These are phyloP conservation scores for Perca fluviatilis DNA, from an alignment of 2,113 vertebrate genomes.

Conservation along the genomic window DNA sequence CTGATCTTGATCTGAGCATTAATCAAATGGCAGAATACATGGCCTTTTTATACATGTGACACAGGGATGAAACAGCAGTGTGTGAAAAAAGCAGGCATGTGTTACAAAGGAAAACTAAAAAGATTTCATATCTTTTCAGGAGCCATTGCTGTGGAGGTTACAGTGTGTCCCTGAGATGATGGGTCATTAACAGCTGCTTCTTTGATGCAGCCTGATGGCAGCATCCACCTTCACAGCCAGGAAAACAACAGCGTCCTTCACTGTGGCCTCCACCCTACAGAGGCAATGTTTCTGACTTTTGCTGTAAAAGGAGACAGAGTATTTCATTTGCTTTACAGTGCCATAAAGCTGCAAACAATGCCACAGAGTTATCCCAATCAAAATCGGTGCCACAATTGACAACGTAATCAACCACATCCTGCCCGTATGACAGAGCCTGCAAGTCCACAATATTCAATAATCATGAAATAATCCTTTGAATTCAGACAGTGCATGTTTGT, in stretches of 20 bases:
- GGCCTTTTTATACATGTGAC: background rate
- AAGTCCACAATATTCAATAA: background rate
- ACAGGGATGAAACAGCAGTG: background rate
- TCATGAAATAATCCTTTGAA: background rate
- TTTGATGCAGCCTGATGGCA: conserved; percentile 34
- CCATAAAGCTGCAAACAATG: background rate
- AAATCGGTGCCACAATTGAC: background rate
- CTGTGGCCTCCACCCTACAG: conserved; percentile 43
- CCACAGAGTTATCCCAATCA: background rate
- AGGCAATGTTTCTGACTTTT: conserved; percentile 34
- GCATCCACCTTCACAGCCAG: conserved; percentile 18
- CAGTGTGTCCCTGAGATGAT: conserved; percentile 55
- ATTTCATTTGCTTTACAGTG: conserved; percentile 4
- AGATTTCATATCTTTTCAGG: background rate
- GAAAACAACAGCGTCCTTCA: conserved; percentile 58
- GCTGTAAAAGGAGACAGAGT: conserved; percentile 1
- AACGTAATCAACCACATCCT: background rate
- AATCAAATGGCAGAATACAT: conserved; percentile 22
- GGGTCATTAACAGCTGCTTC: conserved; percentile 61
- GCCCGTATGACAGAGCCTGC: background rate
- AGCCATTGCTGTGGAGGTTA: conserved; percentile 46
- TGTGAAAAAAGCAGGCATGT: background rate
- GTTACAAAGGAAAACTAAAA: background rate
- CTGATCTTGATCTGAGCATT: conserved; percentile 28
- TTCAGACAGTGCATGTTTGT: background rate